Base-by-base conservation (phyloP, 2,888 invertebrate genomes). In the Nomada lathburiana region DNA sequence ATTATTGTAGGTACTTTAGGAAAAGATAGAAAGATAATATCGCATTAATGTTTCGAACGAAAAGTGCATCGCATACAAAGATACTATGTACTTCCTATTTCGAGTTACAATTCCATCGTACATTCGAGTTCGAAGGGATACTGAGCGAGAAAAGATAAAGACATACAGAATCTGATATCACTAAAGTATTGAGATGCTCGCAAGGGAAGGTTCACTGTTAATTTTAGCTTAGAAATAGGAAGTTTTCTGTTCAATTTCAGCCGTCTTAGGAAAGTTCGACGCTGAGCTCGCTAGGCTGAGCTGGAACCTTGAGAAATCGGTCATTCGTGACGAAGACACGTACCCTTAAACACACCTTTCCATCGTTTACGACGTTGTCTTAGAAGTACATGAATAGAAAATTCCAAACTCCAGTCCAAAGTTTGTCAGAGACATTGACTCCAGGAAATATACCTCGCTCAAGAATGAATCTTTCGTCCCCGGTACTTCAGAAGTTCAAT, bases 261-360 rank as follows among this genome's bases (percentile, higher is more conserved):
- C 47, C 29, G 44, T 47, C 44, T 11, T 18, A 18, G 23, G 18
- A 55, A 29, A 7, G 26, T 36, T 55, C 16, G 13, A 5, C 9
- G 36, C 26, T 3, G 9, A 47, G 47, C 44, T 55, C 20, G n/a
- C 23, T 5, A 42, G 23, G 29, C n/a, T n/a, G 23, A 50, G 20
- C 26, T 60, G 26, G 59, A 65, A 29, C 52, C 42, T 53, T 67
- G 53, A 62, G 44, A 76, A 62, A 76, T 76, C 77, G 67, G 67
- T 78, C 67, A 62, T 78, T 53, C 44, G 53, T 62, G 77, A 67
- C 53, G 65, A 78, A 77, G 67, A 52, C 53, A 36, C 53, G 44
- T 13, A 76, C 36, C 20, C 53, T 76, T 53, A 55, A 76, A 52
- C 29, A 59, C 36, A 67, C 74, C 64, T 36, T 59, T 36, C 64